Conservation (phyloP, 2,113 vertebrate genomes). For the Nannospalax galili region DNA sequence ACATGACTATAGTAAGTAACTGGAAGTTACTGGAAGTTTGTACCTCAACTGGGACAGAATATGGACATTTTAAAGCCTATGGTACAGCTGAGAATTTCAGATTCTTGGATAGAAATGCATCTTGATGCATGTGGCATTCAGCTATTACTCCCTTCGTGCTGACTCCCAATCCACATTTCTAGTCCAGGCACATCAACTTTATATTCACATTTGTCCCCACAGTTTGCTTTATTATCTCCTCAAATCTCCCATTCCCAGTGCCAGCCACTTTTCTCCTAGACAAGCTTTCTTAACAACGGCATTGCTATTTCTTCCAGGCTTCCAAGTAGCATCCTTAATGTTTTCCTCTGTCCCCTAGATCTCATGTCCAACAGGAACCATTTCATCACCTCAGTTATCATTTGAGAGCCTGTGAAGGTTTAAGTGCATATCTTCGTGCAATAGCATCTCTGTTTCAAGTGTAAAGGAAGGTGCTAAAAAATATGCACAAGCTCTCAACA, state of each 20-base stretch:
- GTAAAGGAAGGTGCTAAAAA: conserved; percentile 15
- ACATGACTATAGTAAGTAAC: background rate
- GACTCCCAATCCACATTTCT: background rate
- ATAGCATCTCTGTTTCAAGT: conserved; percentile 28
- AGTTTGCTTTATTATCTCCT: background rate
- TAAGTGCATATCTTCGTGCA: background rate
- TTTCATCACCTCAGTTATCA: conserved; percentile 40
- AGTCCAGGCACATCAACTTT: background rate
- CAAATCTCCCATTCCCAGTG: background rate
- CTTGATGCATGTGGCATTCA: background rate
- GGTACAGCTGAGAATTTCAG: background rate
- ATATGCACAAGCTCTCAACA: conserved; percentile 33
- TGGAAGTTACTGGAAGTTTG: too few relatives aligned
- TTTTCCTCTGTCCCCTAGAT: background rate
- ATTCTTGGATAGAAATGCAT: background rate
- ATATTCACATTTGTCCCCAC: background rate
- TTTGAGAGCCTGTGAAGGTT: background rate
- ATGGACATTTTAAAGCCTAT: background rate
- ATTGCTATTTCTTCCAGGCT: background rate
- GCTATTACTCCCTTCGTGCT: background rate
- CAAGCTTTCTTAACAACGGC: background rate
- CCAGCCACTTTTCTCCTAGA: conserved; percentile 29
- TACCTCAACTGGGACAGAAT: background rate
- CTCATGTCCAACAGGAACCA: background rate
- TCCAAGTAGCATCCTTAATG: background rate